Evolutionary conservation across 2,888 invertebrate species (phyloP).

Genomic region (Stratiomys singularior): DNA sequence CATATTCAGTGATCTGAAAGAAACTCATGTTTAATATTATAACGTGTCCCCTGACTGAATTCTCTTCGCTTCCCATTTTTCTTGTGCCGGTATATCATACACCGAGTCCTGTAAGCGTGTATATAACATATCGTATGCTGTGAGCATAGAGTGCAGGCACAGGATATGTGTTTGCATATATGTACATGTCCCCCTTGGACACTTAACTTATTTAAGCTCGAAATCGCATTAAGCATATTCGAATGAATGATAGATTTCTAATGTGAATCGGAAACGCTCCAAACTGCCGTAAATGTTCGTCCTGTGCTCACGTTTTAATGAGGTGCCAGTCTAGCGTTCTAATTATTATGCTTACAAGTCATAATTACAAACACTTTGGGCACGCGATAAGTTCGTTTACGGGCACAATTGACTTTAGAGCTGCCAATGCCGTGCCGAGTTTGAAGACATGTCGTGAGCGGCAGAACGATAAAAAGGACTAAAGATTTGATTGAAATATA

Average conservation of each 20-base stretch:
- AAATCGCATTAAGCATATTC: constrained; percentile 33
- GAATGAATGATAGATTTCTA: constrained; percentile 30
- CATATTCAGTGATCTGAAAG: constrained; percentile 44
- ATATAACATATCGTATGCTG: too few species aligned
- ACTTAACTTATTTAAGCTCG: constrained; percentile 18
- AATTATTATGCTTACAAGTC: constrained; percentile 45
- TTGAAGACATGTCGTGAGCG: too few species aligned
- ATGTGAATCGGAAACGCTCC: constrained; percentile 33
- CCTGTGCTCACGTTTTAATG: constrained; percentile 39
- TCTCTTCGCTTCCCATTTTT: background rate
- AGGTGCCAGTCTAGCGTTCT: constrained; percentile 39
- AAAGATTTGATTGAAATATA: too few species aligned
- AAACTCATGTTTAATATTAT: constrained; percentile 46
- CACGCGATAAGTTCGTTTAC: constrained; percentile 43
- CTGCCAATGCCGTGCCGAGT: background rate
- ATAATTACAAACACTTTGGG: constrained; percentile 38
- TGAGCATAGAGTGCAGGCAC: background rate
- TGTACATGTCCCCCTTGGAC: background rate
- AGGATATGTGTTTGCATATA: background rate
- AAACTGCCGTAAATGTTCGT: background rate
- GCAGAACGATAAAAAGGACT: too few species aligned
- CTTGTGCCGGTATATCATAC: background rate
- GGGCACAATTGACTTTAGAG: constrained; percentile 6
- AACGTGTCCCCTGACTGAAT: constrained; percentile 25
- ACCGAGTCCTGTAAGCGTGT: too few species aligned